phyloP scores from a whole-genome alignment of 1,140 invertebrate species.

The Listronotus oregonensis region DNA sequence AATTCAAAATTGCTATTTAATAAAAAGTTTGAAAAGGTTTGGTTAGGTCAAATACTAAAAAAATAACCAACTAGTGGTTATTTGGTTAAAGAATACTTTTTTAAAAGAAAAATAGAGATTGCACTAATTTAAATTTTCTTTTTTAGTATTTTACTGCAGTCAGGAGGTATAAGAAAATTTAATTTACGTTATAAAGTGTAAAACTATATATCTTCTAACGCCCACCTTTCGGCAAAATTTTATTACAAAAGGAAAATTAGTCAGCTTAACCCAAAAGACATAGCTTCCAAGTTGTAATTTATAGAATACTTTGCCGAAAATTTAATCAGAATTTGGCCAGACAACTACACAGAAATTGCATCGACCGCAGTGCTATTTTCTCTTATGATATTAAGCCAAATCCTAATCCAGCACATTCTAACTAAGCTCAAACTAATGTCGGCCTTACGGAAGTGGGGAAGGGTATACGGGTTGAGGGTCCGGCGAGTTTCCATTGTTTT shows the following conservation, averaged over 20 bases:
- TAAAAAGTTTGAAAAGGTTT: too few species aligned
- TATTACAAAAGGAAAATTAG: conserved; percentile 28
- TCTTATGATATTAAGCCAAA: conserved; percentile 44
- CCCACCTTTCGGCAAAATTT: conserved; percentile 9
- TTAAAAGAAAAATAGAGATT: too few species aligned
- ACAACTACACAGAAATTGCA: conserved; percentile 35
- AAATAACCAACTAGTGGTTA: too few species aligned
- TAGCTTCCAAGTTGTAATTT: conserved; percentile 18
- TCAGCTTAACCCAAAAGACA: conserved; percentile 27
- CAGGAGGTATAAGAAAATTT: too few species aligned
- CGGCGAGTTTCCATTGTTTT: conserved; percentile 53
- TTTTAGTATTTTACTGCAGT: too few species aligned
- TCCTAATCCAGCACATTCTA: conserved; percentile 42
- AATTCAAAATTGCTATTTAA: too few species aligned
- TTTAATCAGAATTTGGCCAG: conserved; percentile 29
- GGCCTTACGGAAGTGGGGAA: conserved; percentile 29
- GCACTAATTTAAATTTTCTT: too few species aligned
- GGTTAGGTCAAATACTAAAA: too few species aligned
- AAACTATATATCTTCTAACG: too few species aligned
- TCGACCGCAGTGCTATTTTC: conserved; percentile 41
- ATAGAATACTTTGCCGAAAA: conserved; percentile 29
- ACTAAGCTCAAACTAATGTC: conserved; percentile 44
- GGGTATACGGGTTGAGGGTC: conserved; percentile 31
- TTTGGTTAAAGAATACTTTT: too few species aligned
- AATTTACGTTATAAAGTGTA: too few species aligned